phyloP scores from a whole-genome alignment of 1,140 invertebrate genomes.

The Drosophila saltans region DNA sequence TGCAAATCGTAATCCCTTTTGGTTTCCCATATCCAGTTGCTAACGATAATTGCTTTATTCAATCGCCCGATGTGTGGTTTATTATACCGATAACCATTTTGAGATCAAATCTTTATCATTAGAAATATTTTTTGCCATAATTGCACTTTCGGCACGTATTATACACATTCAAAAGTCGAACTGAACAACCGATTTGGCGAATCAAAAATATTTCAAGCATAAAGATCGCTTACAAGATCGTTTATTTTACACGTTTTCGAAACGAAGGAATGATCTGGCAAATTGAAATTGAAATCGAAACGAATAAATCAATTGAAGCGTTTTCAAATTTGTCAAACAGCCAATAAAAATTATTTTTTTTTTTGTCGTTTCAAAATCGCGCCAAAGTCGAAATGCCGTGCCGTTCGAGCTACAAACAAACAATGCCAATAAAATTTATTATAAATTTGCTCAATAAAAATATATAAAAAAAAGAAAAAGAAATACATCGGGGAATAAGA shows the following conservation, averaged over 20 bases:
- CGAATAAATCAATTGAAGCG: slow-evolving; percentile 79
- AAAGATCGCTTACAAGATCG: slow-evolving; percentile 61
- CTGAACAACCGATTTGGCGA: slow-evolving; percentile 27
- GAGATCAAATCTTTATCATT: slow-evolving; percentile 3
- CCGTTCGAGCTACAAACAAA: slow-evolving; percentile 22
- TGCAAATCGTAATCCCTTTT: too few relatives aligned
- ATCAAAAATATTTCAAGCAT: slow-evolving; percentile 36
- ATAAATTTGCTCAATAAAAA: slow-evolving; percentile 57
- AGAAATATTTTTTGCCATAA: slow-evolving; percentile 1
- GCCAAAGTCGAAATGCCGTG: slow-evolving; percentile 12
- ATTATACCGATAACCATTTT: not conserved
- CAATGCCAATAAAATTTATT: slow-evolving; percentile 72
- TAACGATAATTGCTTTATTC: not conserved
- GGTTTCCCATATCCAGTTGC: not conserved
- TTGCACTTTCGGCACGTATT: slow-evolving; percentile 30
- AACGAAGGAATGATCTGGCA: slow-evolving; percentile 46
- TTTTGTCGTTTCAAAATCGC: slow-evolving; percentile 63
- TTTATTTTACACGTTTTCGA: slow-evolving; percentile 43
- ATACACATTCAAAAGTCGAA: slow-evolving; percentile 20
- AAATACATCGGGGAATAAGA: slow-evolving; percentile 31
- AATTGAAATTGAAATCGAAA: slow-evolving; percentile 52
- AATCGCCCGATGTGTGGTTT: not conserved
- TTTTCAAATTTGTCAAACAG: slow-evolving; percentile 77
- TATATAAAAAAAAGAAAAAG: slow-evolving; percentile 21
- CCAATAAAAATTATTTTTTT: slow-evolving; percentile 59